phyloP scores from a whole-genome alignment of 2,113 vertebrate genomes.

The Axis porcinus region DNA sequence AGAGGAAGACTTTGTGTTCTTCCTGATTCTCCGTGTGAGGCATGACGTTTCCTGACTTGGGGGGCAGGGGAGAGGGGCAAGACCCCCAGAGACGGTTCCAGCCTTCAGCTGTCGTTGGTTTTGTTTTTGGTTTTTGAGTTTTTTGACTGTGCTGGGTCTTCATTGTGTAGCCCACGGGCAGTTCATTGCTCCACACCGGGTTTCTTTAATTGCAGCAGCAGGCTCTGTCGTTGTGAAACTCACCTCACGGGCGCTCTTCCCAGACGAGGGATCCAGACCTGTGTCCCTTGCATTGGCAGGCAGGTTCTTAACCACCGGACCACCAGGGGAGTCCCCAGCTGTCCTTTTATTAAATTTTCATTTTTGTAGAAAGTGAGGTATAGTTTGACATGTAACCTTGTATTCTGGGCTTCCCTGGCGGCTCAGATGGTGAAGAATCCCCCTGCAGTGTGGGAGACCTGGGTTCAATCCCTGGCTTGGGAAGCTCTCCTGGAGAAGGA shows the following conservation, averaged over 20 bases:
- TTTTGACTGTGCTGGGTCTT: background rate
- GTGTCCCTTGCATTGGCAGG: background rate
- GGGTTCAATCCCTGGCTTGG: rapidly evolving
- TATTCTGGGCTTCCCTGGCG: background rate
- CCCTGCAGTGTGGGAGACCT: background rate
- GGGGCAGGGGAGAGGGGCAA: background rate
- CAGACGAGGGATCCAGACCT: background rate
- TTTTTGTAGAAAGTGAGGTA: background rate
- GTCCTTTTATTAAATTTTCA: background rate
- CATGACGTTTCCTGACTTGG: too few relatives aligned
- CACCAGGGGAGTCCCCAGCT: background rate
- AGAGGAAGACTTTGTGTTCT: background rate
- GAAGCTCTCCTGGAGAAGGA: background rate
- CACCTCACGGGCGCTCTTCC: background rate
- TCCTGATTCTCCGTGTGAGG: rapidly evolving
- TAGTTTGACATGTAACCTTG: background rate
- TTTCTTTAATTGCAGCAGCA: background rate
- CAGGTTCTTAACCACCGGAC: rapidly evolving
- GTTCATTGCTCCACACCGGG: background rate
- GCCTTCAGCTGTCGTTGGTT: background rate
- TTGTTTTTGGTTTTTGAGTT: rapidly evolving
- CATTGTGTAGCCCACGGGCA: rapidly evolving
- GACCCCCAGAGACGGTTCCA: rapidly evolving
- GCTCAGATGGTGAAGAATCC: background rate
- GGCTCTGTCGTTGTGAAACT: background rate